phyloP scores from a whole-genome alignment of 1,140 invertebrate species.

The Neodiprion virginianus region DNA sequence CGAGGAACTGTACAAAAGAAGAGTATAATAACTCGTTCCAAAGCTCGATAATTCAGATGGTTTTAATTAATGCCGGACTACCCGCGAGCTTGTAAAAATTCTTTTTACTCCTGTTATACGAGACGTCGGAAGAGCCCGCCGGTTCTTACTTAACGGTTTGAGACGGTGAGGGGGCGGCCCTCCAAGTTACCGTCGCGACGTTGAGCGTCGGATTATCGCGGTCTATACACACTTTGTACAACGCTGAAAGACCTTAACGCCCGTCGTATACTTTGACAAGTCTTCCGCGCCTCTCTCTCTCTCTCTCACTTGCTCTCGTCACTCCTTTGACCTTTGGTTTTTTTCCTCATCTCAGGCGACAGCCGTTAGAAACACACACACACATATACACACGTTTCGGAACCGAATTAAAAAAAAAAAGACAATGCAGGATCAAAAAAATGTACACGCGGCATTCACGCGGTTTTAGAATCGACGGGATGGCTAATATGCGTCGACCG shows the following conservation, averaged over 20 bases:
- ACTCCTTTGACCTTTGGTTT: constrained; percentile 25
- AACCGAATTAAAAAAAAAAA: constrained; percentile 21
- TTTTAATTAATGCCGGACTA: too few relatives aligned
- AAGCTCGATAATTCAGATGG: too few relatives aligned
- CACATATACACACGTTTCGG: constrained; percentile 17
- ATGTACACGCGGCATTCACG: neutral
- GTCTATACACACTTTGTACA: neutral
- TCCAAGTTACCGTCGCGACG: neutral
- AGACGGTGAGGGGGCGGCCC: neutral
- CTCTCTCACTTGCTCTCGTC: constrained; percentile 25
- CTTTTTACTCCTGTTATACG: neutral
- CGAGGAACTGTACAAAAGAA: too few relatives aligned
- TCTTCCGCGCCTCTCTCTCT: constrained; percentile 17
- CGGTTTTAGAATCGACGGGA: neutral
- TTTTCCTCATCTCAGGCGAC: constrained; percentile 15
- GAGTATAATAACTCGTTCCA: too few relatives aligned
- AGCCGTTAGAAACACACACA: too few relatives aligned
- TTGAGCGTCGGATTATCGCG: neutral
- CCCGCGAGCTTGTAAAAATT: neutral
- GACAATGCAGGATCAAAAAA: neutral
- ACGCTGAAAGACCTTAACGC: constrained; percentile 3
- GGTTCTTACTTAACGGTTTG: neutral
- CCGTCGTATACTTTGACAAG: neutral
- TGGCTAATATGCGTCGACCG: constrained; percentile 12
- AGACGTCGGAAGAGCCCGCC: neutral